Evolutionary conservation across 2,797 vertebrate genomes (phyloP), one percentile per base, ranked within the genome.

Genomic region (Muscicapa striata): DNA sequence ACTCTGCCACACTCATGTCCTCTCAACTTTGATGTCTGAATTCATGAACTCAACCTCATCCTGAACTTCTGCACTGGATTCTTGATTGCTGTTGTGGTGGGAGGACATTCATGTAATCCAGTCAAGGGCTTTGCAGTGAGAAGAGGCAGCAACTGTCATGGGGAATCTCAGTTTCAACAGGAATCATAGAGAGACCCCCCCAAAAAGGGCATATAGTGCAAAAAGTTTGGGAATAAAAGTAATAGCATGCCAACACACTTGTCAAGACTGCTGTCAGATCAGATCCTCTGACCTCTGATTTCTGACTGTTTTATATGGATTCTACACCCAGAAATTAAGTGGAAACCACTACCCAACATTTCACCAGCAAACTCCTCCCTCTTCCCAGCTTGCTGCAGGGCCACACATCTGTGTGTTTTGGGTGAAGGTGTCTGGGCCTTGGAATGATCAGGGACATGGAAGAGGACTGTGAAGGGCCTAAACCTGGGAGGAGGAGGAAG

Each of bases 121-220:
- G 7, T 7, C 10, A 21, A 54, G 13, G 29, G 2, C 15, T 82
- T 30, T 82, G 36, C 54, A 43, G 24, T 32, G 34, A 15, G 15
- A 54, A 32, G 36, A 52, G 6, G 2, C 17, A 58, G 14, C 2
- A 20, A 9, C 49, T 75, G 36, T 49, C 9, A 13, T 6, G 10
- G 10, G 5, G 18, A 72, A 30, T 30, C 24, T 67, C 21, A 13
- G 2, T 57, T 88, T 36, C 52, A 38, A 18, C 12, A 38, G 17
- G 4, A 59, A 3, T 43, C 48, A 36, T 0, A 43, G 22, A 41
- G 2, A 61, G 2, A 45, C 3, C 2, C 3, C 3, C 12, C 6
- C 6, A 17, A 9, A 67, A 89, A 58, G 13, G 4, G 1, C 2
- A 8, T 32, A 26, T 1, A 54, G 18, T 8, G 18, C 23, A 46